Percentiles rank a stretch among this genome's conserved stretches.
Evolutionary conservation across 2,113 vertebrate species (phyloP).

Genomic region (Syngnathus floridae): DNA sequence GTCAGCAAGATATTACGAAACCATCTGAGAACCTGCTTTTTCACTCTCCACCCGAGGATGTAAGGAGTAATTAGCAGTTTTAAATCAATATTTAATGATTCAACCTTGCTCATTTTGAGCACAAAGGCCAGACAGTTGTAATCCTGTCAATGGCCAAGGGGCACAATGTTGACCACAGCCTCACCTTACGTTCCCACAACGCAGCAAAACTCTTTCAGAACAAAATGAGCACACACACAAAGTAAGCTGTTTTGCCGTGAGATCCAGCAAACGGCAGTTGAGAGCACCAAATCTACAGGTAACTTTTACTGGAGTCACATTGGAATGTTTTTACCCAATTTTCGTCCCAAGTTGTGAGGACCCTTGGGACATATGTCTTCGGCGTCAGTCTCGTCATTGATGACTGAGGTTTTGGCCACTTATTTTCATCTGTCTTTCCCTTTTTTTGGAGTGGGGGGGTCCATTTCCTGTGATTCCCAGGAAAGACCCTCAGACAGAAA

Average conservation of each 20-base stretch:
- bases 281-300: conserved; percentile 15
- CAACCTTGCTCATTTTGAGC: conserved; percentile 38
- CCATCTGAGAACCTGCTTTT: conserved; percentile 12
- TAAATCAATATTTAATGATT: conserved; percentile 49
- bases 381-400: conserved; percentile 8
- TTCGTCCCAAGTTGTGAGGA: conserved; percentile 20
- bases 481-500: conserved; percentile 51
- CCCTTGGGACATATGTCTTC: conserved; percentile 26
- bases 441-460: neutral
- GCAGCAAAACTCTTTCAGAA: conserved; percentile 8
- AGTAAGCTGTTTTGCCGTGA: conserved; percentile 22
- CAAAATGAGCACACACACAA: too few species aligned
- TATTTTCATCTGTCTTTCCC: conserved; percentile 34
- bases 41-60: conserved; percentile 28
- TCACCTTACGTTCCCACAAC: conserved; percentile 15
- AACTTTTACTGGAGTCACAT: conserved; percentile 6
- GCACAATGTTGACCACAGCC: conserved; percentile 19
- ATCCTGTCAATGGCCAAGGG: conserved; percentile 31
- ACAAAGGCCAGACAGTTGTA: conserved; percentile 22
- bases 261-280: conserved; percentile 11
- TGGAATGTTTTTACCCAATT: conserved; percentile 2
- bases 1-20: conserved; percentile 6
- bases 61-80: conserved; percentile 44
- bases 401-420: conserved; percentile 22
- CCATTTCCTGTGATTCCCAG: conserved; percentile 53